phyloP scores from a whole-genome alignment of 2,797 vertebrate species.

The Molossus molossus region DNA sequence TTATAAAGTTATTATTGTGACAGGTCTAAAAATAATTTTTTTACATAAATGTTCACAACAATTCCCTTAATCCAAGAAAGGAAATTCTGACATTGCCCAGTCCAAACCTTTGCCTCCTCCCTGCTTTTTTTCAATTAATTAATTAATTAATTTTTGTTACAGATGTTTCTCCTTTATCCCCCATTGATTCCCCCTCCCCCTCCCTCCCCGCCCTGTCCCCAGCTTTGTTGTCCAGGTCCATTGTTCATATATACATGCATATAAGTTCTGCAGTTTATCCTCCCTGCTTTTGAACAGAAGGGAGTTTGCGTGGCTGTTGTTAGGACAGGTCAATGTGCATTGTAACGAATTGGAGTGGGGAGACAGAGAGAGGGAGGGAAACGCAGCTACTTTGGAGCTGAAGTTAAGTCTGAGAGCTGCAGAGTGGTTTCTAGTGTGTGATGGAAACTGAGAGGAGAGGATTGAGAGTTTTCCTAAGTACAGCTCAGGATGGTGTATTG shows the following conservation, averaged over 20 bases:
- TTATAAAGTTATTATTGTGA: constrained; percentile 3
- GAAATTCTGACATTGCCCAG: background rate
- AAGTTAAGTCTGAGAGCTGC: background rate
- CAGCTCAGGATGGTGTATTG: background rate
- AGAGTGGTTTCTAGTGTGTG: background rate
- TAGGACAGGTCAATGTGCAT: no score
- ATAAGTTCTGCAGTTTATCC: background rate
- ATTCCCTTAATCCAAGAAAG: background rate
- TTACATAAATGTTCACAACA: background rate
- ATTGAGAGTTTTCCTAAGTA: background rate
- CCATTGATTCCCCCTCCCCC: no score
- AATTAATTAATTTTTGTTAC: no score
- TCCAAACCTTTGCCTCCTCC: background rate
- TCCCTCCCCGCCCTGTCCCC: no score
- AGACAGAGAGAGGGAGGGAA: accelerated
- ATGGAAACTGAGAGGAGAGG: background rate
- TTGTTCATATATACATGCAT: no score
- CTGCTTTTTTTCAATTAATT: background rate
- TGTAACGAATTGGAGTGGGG: background rate
- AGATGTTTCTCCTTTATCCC: no score
- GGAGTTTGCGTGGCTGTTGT: background rate
- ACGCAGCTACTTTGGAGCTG: background rate
- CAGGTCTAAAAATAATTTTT: constrained; percentile 31
- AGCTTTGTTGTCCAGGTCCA: no score
- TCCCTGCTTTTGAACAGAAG: background rate